Percentiles rank a stretch among this genome's conserved stretches.
These are phyloP conservation scores for Bambusicola thoracicus DNA, from an alignment of 2,113 vertebrate genomes.

Conservation along the genomic window DNA sequence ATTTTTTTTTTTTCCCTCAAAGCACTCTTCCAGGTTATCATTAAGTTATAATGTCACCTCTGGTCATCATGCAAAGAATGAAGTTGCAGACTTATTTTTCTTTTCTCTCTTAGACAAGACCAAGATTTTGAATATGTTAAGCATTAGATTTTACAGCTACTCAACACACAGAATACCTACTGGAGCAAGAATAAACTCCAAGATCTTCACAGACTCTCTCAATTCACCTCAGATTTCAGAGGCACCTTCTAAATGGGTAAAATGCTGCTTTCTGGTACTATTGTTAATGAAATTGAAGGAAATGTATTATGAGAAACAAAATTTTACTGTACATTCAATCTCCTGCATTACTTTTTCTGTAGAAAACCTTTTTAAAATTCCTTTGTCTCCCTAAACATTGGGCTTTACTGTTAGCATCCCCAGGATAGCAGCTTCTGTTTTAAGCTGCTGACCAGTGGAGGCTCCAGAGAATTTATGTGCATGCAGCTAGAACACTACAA, in stretches of 20 bases:
- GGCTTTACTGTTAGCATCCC: not conserved
- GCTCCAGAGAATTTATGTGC: not conserved
- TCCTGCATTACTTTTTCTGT: not conserved
- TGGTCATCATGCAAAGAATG: not conserved
- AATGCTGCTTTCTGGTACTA: not conserved
- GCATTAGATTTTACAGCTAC: not conserved
- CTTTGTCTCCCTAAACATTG: not conserved
- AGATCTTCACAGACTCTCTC: not conserved
- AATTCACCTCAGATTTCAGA: not conserved
- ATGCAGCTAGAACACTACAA: not conserved
- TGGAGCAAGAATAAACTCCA: not conserved
- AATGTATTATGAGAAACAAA: not conserved
- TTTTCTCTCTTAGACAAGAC: not conserved
- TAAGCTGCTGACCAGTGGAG: not conserved
- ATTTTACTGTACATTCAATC: not conserved
- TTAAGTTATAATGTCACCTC: not conserved
- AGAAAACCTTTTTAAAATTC: not conserved
- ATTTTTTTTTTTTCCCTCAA: not conserved
- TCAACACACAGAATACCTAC: not conserved
- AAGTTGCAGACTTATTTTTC: not conserved
- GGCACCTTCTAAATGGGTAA: not conserved
- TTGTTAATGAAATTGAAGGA: not conserved
- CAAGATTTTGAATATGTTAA: not conserved
- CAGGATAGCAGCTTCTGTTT: not conserved
- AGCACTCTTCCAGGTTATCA: not conserved